phyloP scores from a whole-genome alignment of 1,140 invertebrate species.

The Amyelois transitella region DNA sequence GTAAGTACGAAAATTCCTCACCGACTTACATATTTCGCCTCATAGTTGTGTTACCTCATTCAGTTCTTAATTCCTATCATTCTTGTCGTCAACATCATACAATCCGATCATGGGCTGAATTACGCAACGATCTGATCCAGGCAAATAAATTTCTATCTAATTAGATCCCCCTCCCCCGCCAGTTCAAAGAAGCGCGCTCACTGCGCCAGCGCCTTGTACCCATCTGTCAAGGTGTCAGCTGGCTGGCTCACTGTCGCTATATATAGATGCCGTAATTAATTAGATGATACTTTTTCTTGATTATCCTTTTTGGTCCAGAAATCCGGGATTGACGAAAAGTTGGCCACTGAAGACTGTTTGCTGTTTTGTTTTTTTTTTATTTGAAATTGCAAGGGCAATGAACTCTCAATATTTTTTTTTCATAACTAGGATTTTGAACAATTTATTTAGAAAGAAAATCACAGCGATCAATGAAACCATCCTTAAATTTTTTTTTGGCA shows the following conservation, averaged over 20 bases:
- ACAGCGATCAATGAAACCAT: no score
- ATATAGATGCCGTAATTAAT: conserved; percentile 62
- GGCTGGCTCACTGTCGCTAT: conserved; percentile 38
- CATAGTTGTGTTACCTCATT: no score
- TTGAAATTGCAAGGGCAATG: no score
- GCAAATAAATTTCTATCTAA: conserved; percentile 52
- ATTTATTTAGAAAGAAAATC: no score
- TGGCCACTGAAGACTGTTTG: no score
- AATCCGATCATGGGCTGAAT: neutral
- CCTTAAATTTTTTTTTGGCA: no score
- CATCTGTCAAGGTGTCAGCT: conserved; percentile 60
- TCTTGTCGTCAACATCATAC: neutral
- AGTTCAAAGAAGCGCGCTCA: conserved; percentile 39
- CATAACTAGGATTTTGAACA: no score
- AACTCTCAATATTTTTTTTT: no score
- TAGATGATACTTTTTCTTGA: conserved; percentile 20
- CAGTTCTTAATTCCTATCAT: no score
- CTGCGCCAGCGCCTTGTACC: conserved; percentile 49
- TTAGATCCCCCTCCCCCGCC: conserved; percentile 44
- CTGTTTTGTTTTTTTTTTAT: no score
- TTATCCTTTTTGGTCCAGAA: neutral
- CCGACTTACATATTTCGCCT: no score
- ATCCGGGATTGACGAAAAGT: neutral
- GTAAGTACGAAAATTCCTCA: no score
- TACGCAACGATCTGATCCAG: neutral